Conservation (phyloP, 53 echinoderm and acorn worm species). For the Apostichopus leukothele region DNA sequence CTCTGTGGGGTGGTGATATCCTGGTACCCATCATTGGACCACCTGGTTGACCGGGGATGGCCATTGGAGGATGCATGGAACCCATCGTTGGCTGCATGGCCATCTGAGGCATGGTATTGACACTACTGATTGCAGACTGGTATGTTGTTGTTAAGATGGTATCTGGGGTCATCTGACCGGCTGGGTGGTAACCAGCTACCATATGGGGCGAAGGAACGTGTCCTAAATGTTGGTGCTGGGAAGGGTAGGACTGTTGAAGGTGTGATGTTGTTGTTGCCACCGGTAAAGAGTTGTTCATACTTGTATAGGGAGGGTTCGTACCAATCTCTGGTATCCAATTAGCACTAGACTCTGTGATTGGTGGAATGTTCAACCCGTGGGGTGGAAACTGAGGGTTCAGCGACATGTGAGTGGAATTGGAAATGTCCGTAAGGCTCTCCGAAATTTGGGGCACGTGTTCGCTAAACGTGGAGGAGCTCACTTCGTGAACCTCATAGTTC, state of each 20-base stretch:
- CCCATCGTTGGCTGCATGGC: conserved; percentile 63
- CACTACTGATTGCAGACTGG: conserved; percentile 82
- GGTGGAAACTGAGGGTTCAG: conserved; percentile 98
- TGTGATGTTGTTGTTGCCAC: conserved; percentile 60
- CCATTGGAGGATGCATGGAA: conserved; percentile 66
- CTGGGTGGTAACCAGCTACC: conserved; percentile 54
- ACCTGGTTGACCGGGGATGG: conserved; percentile 59
- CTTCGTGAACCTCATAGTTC: conserved; percentile 51
- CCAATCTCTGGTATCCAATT: conserved; percentile 62
- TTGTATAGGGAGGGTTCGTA: conserved; percentile 41
- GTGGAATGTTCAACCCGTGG: conserved; percentile 93
- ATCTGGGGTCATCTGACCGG: conserved; percentile 51
- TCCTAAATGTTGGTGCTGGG: conserved; percentile 49
- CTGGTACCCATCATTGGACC: conserved; percentile 54
- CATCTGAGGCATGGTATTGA: conserved; percentile 70
- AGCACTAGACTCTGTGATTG: conserved; percentile 72
- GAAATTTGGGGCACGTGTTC: conserved; percentile 88
- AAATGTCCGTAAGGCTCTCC: conserved; percentile 76
- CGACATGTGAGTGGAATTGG: conserved; percentile 60
- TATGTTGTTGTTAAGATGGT: conserved; percentile 68
- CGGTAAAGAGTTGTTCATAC: conserved; percentile 55
- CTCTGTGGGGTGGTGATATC: conserved; percentile 77
- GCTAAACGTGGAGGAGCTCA: conserved; percentile 54
- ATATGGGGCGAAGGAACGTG: conserved; percentile 57
- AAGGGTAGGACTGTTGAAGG: conserved; percentile 73